Base-by-base conservation (phyloP, 2,888 invertebrate genomes). In the Acleris laterana region DNA sequence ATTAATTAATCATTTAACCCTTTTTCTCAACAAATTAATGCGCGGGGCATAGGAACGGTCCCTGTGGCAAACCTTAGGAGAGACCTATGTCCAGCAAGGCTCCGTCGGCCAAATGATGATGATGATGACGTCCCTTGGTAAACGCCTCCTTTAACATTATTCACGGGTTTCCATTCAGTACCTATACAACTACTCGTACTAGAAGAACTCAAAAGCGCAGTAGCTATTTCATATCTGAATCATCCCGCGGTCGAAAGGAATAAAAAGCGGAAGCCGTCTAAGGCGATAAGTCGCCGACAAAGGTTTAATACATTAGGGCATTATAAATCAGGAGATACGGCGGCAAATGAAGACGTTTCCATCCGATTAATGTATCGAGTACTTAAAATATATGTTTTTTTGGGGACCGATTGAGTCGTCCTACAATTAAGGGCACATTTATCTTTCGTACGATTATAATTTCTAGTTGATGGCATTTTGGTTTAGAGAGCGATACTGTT, bases 291-390 rank as follows among this genome's bases (percentile, higher is more conserved):
- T 78, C 62, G 88, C 91, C 92, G 92, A 90, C 92, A 92, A 92
- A 90, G 90, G 84, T 74, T 83, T 85, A 88, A 87, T 85, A 85
- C 85, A 80, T 83, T 87, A 83, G 78, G 77, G 83, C 79, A 81
- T 85, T 90, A 92, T 92, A 92, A 93, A 93, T 93, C 91, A 83
- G 86, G 85, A 89, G 90, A 90, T 89, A 75, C 74, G 74, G 77
- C 79, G 73, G 73, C 88, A 91, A 90, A 91, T 91, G 91, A 92
- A 91, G 90, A 90, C 83, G 85, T 91, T 85, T 69, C 71, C 68
- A 46, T 17, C 66, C 66, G 66, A 66, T 66, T 66, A 66, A 50
- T 66, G 62, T 57, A 57, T 66, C 66, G 50, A 62, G 64, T 60
- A 65, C 60, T 65, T 65, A 65, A 63, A 62, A 65, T 46, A 57